Evolutionary conservation across 2,888 invertebrate species (phyloP).

Genomic region (Lepidocyrtinus sp.): DNA sequence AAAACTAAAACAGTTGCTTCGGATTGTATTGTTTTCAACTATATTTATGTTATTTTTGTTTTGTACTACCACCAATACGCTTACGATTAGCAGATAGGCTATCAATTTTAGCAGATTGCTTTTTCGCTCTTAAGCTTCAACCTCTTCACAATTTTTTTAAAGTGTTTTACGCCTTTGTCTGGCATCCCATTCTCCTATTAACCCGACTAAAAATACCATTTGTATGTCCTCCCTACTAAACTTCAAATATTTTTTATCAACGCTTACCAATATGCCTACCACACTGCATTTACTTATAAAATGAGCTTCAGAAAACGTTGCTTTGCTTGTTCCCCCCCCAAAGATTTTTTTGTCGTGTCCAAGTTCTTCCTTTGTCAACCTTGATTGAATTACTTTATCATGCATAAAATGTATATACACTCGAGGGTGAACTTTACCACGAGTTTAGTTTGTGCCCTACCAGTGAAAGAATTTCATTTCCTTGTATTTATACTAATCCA

Average conservation of each 20-base stretch:
- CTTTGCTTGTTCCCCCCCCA: not conserved
- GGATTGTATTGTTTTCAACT: not conserved
- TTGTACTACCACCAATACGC: not conserved
- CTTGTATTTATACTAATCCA: not conserved
- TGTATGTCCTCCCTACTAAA: not conserved
- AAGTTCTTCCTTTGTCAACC: slow-evolving; percentile 1
- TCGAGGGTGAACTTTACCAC: not conserved
- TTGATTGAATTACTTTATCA: slow-evolving; percentile 1
- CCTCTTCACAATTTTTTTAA: not conserved
- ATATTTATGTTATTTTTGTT: not conserved
- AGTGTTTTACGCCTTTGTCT: not conserved
- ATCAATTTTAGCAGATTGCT: not conserved
- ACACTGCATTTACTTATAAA: not conserved
- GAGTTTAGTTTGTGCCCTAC: not conserved
- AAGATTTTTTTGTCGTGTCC: not conserved
- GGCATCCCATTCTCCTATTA: not conserved
- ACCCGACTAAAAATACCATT: not conserved
- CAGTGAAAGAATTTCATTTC: not conserved
- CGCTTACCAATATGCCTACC: not conserved
- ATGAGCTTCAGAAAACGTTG: not conserved
- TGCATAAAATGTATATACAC: not conserved
- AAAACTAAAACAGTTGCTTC: too few species aligned
- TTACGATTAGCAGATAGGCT: not conserved
- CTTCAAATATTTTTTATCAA: not conserved
- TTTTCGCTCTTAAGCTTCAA: not conserved